These are phyloP conservation scores for Orestias chungarensis DNA, from an alignment of 2,797 vertebrate species.

Conservation along the genomic window DNA sequence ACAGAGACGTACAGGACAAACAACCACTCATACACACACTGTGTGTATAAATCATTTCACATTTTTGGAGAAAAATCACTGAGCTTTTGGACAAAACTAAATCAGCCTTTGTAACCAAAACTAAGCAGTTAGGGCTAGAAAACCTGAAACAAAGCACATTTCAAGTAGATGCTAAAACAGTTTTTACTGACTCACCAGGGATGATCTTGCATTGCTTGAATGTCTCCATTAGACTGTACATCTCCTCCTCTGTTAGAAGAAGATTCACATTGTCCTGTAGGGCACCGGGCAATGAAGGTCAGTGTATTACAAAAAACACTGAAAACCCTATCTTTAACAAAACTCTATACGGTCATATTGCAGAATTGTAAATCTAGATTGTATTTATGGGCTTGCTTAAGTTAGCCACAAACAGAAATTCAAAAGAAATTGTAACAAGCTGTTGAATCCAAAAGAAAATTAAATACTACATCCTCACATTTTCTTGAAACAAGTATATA, in stretches of 20 bases:
- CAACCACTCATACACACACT: too few relatives aligned
- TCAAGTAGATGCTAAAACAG: not conserved
- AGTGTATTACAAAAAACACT: constrained; percentile 2
- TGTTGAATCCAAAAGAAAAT: not conserved
- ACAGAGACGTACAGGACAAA: too few relatives aligned
- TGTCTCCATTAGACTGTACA: constrained; percentile 93
- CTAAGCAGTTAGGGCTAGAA: too few relatives aligned
- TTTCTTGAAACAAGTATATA: not conserved
- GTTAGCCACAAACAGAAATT: too few relatives aligned
- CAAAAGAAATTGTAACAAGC: not conserved
- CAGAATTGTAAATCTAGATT: not conserved
- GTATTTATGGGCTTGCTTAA: not conserved
- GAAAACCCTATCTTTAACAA: not conserved
- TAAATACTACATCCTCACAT: not conserved
- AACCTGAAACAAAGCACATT: not conserved
- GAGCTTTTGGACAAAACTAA: too few relatives aligned
- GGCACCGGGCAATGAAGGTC: constrained; percentile 4
- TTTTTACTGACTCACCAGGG: constrained; percentile 80
- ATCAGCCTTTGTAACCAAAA: too few relatives aligned
- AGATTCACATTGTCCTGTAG: constrained; percentile 93
- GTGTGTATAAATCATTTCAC: too few relatives aligned
- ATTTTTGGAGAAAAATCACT: too few relatives aligned
- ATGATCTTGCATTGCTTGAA: constrained; percentile 93
- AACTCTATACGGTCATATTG: not conserved
- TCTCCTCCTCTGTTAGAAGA: constrained; percentile 94